A percentile compares a stretch with the other conserved stretches of the same genome.
These are phyloP conservation scores for Mesorhabditis spiculigera DNA, from an alignment of 2,888 invertebrate genomes.

Conservation along the genomic window DNA sequence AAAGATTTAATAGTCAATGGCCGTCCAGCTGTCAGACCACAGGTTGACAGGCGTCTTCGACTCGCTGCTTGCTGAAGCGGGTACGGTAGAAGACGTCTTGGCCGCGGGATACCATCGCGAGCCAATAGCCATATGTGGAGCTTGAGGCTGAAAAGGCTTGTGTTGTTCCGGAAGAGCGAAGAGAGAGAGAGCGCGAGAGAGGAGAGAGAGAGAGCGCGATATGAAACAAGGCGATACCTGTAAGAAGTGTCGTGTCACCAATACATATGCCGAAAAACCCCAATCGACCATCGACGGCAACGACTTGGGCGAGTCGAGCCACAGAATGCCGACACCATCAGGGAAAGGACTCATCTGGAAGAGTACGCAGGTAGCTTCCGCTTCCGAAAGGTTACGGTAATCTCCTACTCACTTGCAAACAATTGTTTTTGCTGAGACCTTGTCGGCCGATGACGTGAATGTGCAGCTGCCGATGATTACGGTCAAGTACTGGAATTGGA, in stretches of 20 bases:
- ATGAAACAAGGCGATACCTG: neutral
- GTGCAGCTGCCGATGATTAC: no score
- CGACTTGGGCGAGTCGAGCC: neutral
- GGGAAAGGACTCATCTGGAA: no score
- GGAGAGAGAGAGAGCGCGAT: no score
- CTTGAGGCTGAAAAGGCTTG: no score
- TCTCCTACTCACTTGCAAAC: no score
- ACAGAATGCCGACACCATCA: neutral
- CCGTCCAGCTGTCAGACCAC: neutral
- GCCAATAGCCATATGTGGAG: conserved; percentile 1
- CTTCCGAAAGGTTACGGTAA: no score
- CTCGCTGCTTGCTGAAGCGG: neutral
- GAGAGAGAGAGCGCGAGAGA: no score
- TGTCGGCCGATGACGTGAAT: no score
- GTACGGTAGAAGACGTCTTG: neutral
- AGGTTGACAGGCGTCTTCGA: neutral
- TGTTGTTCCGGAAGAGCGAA: no score
- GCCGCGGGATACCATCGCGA: neutral
- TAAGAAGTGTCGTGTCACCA: neutral
- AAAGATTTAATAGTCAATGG: neutral
- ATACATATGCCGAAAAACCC: neutral
- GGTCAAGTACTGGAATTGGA: no score
- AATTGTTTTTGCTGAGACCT: no score
- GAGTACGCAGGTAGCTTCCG: no score
- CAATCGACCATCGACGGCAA: conserved; percentile 4